These are phyloP conservation scores for Drosophila meridiana DNA, from an alignment of 2,888 invertebrate genomes.

Conservation along the genomic window DNA sequence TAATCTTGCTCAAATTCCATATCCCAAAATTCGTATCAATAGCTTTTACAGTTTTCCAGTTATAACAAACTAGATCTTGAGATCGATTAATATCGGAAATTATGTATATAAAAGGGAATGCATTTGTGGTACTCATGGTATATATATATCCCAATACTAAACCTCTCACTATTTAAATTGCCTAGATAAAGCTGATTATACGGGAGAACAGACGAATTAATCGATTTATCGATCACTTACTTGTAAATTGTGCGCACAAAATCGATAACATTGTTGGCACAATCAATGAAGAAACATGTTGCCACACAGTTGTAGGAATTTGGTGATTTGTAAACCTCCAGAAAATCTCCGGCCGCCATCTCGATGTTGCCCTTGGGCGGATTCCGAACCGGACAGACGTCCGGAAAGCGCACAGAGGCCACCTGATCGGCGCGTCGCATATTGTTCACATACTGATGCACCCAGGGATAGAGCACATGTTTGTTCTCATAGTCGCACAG, in stretches of 20 bases:
- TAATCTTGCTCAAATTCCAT: not conserved
- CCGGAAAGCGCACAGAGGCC: constrained; percentile 92
- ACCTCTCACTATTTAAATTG: not conserved
- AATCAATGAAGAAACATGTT: constrained; percentile 99
- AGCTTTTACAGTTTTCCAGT: not conserved
- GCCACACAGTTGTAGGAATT: constrained; percentile 93
- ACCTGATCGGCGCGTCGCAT: constrained; percentile 92
- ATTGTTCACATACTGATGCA: constrained; percentile 97
- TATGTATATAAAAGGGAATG: not conserved
- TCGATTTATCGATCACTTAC: constrained; percentile 44
- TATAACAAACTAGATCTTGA: not conserved
- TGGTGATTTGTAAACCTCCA: constrained; percentile 87
- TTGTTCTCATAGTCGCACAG: constrained; percentile 88
- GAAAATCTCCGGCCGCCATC: constrained; percentile 98
- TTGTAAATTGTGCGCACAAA: constrained; percentile 96
- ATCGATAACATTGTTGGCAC: constrained; percentile 97
- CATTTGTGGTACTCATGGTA: not conserved
- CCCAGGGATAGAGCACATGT: constrained; percentile 96
- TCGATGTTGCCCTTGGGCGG: constrained; percentile 90
- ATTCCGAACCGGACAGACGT: constrained; percentile 91
- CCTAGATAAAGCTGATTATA: not conserved
- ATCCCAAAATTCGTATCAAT: not conserved
- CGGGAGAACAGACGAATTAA: not conserved
- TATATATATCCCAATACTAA: not conserved
- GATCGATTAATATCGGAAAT: not conserved